Evolutionary conservation across 2,797 vertebrate species (phyloP), one percentile per base, ranked within the genome.

Genomic region (Vespertilio murinus): DNA sequence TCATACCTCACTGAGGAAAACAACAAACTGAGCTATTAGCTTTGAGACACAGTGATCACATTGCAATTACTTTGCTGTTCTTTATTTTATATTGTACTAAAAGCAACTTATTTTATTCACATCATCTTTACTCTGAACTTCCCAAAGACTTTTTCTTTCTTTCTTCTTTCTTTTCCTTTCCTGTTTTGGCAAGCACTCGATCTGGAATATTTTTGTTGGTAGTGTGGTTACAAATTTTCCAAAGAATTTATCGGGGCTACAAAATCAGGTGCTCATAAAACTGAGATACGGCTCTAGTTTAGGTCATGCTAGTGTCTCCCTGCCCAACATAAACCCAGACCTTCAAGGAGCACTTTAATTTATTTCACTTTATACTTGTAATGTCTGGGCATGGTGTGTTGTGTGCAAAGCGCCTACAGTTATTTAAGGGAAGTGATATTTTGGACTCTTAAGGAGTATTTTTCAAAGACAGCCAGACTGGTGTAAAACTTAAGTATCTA

Each of bases 281-380:
- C 70, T 95, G 92, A 97, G 38, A 71, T 88, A 95, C 3, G 54
- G 83, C 47, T 94, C 28, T 47, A 86, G 22, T 61, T 64, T 95
- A 86, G 88, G 8, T 65, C 83, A 93, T 49, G 10, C 64, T 96
- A 71, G 87, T 74, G 20, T 94, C 96, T 95, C 69, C 20, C 47
- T 79, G 38, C 4, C 45, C 94, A 88, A 91, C 65, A 11, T 61
- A 94, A 96, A 97, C 0, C 77, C 59, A 94, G 77, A 54, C 47
- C 82, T 95, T 95, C 75, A 94, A 95, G 69, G 33, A 95, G 9
- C 2, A 71, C 38, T 80, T 95, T 92, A 83, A 97, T 77, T 97
- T 91, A 94, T 67, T 97, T 95, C 45, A 8, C 69, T 94, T 97
- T 96, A 88, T 30, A 70, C 95, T 96, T 97, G n/a, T 67, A 97